These are phyloP conservation scores for Oncorhynchus kisutch DNA, from an alignment of 2,113 vertebrate species.

Conservation along the genomic window DNA sequence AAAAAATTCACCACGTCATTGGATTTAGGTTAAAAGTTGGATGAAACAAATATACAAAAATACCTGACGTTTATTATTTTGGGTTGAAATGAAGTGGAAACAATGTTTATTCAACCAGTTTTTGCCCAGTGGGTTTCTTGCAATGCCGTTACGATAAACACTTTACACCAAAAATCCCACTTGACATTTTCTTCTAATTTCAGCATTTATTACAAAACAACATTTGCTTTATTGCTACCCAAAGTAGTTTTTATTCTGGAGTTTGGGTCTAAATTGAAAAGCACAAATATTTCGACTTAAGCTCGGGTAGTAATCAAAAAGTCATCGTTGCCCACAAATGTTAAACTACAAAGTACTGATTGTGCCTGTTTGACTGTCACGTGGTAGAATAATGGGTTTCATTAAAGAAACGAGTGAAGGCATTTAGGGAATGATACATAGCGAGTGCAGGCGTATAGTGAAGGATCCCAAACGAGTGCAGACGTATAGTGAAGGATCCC, in stretches of 20 bases:
- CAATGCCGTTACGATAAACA: neutral
- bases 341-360: conserved; percentile 35
- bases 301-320: conserved; percentile 26
- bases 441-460: accelerated
- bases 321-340: conserved; percentile 11
- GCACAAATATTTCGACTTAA: conserved; percentile 8
- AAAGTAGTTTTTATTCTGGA: conserved; percentile 13
- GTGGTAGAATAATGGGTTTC: neutral
- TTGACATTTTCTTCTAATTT: neutral
- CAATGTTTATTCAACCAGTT: too few species aligned
- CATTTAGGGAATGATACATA: too few species aligned
- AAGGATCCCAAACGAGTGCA: too few species aligned
- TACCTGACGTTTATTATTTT: too few species aligned
- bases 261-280: conserved; percentile 14
- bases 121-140: neutral
- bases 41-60: too few species aligned
- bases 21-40: too few species aligned
- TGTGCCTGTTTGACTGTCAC: conserved; percentile 6
- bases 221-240: neutral
- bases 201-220: neutral
- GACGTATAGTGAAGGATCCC: too few species aligned
- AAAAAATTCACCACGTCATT: too few species aligned
- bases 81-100: too few species aligned
- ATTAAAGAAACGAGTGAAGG: neutral
- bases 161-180: neutral